Conservation (phyloP, 2,888 invertebrate genomes). For the Monoplex corrugatus region DNA sequence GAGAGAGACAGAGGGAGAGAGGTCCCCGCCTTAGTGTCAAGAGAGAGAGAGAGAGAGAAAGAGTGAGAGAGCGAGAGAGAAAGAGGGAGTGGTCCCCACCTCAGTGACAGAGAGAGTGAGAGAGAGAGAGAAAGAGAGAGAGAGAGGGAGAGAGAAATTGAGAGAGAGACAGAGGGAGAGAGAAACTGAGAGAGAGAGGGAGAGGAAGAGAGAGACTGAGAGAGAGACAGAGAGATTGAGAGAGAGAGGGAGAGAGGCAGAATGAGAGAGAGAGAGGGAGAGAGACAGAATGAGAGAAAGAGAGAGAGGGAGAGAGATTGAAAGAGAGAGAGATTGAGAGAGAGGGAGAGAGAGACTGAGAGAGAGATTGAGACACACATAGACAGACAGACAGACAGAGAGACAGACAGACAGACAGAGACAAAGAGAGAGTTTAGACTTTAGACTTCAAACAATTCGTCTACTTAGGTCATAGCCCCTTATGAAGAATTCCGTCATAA, state of each 20-base stretch:
- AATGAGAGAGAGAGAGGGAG: constrained; percentile 20
- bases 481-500: too few relatives aligned
- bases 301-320: constrained; percentile 5
- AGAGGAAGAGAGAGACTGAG: background rate
- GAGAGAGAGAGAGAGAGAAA: too few relatives aligned
- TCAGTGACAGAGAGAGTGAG: too few relatives aligned
- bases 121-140: background rate
- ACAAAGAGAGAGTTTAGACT: too few relatives aligned
- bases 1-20: background rate
- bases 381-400: background rate
- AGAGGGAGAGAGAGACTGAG: background rate
- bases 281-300: background rate
- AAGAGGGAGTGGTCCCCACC: too few relatives aligned
- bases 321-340: background rate
- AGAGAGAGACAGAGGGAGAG: constrained; percentile 18
- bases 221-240: constrained; percentile 4
- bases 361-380: background rate
- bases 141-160: constrained; percentile 26
- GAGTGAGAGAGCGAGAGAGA: background rate
- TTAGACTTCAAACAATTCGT: too few relatives aligned
- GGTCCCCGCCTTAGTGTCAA: too few relatives aligned
- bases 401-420: background rate
- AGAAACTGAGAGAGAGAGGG: constrained; percentile 7
- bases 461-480: too few relatives aligned
- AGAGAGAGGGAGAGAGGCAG: constrained; percentile 1